Evolutionary conservation across 2,888 invertebrate genomes (phyloP).

Genomic region (Eupithecia dodoneata): DNA sequence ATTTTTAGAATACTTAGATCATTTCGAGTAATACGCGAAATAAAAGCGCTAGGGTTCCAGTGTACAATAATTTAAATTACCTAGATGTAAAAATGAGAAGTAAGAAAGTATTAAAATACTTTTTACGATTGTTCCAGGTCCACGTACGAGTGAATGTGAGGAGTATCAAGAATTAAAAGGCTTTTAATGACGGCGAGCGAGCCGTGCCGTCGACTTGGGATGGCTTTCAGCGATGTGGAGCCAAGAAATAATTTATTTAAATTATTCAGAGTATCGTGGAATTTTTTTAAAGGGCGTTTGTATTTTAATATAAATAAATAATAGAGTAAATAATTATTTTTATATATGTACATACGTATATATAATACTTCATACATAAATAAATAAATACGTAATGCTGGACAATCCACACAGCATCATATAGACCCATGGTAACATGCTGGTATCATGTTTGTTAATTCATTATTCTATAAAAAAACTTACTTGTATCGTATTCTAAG

Average conservation of each 20-base stretch:
- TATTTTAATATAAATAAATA: neutral
- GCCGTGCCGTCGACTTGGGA: slow-evolving; percentile 54
- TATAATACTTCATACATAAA: too few species aligned
- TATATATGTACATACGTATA: too few species aligned
- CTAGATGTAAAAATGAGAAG: neutral
- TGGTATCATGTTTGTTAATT: too few species aligned
- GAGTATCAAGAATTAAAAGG: slow-evolving; percentile 83
- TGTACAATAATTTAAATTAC: neutral
- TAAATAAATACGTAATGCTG: too few species aligned
- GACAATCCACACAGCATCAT: too few species aligned
- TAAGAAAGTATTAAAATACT: slow-evolving; percentile 45
- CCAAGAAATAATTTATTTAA: slow-evolving; percentile 39
- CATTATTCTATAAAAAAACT: too few species aligned
- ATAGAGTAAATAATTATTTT: neutral
- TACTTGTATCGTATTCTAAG: too few species aligned
- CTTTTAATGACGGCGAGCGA: slow-evolving; percentile 78
- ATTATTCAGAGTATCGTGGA: neutral
- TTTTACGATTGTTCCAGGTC: slow-evolving; percentile 69
- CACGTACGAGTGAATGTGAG: slow-evolving; percentile 64
- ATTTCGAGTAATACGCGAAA: too few species aligned
- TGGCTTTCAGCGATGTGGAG: slow-evolving; percentile 48
- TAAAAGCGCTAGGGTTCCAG: too few species aligned
- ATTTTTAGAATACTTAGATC: too few species aligned
- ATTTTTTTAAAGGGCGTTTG: neutral
- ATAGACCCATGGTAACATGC: too few species aligned